Evolutionary conservation across 2,797 vertebrate species (phyloP), one percentile per base, ranked within the genome.

Genomic region (Acanthurus leucopareius): DNA sequence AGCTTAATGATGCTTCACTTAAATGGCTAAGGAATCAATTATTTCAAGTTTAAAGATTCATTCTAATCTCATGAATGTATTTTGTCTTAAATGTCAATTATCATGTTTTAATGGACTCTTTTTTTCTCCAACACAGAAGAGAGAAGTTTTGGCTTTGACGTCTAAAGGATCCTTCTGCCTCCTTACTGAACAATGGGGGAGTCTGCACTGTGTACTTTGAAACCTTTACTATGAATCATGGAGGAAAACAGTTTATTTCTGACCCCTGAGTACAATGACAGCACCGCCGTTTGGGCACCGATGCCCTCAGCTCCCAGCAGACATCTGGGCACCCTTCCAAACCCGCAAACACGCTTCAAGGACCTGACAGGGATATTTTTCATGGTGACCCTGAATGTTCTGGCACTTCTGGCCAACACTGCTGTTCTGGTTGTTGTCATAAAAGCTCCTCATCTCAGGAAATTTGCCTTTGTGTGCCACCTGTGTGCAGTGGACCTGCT

Each of bases 401-500:
- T 96, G 0, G 95, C 97, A 0, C 91, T 99, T 59, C 86, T 98
- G 66, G 96, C 96, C 79, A 99, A 98, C 85, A 92, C 93, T 0
- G 96, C 95, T 7, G 94, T 98, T 61, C 91, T 98, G 84, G 88
- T 96, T 0, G 96, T 96, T 47, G 94, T 98, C 48, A 86, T 97
- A n/a, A 97, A 96, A 89, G 96, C 96, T 0, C 95, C 97, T 0
- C 96, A 97, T 54, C 95, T 98, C 84, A 95, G 95, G 79, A 98
- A 98, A 70, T 97, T 97, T 59, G 93, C 95, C 88, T 98, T 98
- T 0, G 97, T 98, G 80, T 95, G 95, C 90, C 97, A 99, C 84
- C 96, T 98, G 83, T 98, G 97, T 6, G 81, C 94, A 0, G 97
- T 98, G 10, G 97, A 98, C 89, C 95, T 99, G 73, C 93, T 99